Evolutionary conservation across 2,113 vertebrate genomes (phyloP).

Genomic region (Corythornis madagascariensis): DNA sequence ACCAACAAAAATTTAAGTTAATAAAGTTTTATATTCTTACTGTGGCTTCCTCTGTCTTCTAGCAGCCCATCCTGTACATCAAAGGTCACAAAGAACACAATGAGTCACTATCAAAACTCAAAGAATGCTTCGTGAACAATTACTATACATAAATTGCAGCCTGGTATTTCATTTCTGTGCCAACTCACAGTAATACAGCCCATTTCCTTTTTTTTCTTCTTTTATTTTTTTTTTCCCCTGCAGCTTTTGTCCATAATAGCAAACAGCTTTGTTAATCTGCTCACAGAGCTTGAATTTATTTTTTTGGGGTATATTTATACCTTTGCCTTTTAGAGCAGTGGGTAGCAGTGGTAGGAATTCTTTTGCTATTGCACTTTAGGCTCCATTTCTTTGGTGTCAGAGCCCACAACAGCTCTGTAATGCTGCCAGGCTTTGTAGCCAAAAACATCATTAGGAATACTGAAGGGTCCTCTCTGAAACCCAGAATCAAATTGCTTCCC

Average conservation of each 20-base stretch:
- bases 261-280: conserved; percentile 72
- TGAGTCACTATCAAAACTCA: conserved; percentile 67
- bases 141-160: conserved; percentile 69
- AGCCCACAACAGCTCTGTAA: not conserved
- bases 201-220: conserved; percentile 53
- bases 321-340: not conserved
- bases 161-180: conserved; percentile 63
- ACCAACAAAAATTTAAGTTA: conserved; percentile 50
- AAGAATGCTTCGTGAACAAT: conserved; percentile 70
- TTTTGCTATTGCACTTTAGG: not conserved
- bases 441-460: not conserved
- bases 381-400: not conserved
- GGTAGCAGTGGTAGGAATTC: not conserved
- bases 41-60: conserved; percentile 63
- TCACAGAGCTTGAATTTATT: conserved; percentile 34
- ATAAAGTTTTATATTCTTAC: conserved; percentile 69
- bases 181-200: conserved; percentile 60
- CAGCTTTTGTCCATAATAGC: conserved; percentile 68
- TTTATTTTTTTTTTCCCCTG: conserved; percentile 15
- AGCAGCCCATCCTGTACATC: conserved; percentile 70
- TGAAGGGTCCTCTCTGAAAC: not conserved
- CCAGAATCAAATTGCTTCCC: not conserved
- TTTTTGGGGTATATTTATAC: conserved; percentile 30
- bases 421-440: not conserved
- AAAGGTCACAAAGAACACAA: conserved; percentile 74